These are phyloP conservation scores for Atrichornis clamosus DNA, from an alignment of 2,113 vertebrate species.

Conservation along the genomic window DNA sequence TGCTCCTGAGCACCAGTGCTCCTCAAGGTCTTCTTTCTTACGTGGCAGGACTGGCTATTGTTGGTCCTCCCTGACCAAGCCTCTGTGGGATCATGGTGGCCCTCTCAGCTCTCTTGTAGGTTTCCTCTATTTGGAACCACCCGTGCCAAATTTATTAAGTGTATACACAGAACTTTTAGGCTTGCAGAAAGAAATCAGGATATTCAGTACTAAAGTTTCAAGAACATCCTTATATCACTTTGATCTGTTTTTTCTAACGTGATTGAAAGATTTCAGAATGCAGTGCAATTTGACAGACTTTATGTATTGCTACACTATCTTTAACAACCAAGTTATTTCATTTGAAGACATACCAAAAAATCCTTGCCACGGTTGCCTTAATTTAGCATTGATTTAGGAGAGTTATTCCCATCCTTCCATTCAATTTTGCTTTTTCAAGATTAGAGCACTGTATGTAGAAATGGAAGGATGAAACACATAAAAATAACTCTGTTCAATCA, in stretches of 20 bases:
- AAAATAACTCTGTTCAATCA: neutral
- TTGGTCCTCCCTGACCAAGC: neutral
- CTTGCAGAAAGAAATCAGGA: neutral
- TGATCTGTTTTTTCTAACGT: neutral
- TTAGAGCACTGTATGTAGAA: neutral
- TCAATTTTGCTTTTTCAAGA: neutral
- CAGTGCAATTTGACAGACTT: neutral
- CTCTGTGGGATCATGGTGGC: neutral
- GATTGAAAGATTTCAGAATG: neutral
- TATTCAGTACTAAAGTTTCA: neutral
- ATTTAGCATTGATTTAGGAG: neutral
- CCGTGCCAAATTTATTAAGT: neutral
- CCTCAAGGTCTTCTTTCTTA: neutral
- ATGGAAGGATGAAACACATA: neutral
- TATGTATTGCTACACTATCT: neutral
- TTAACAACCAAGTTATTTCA: neutral
- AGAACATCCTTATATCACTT: neutral
- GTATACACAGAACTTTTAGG: neutral
- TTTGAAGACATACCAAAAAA: neutral
- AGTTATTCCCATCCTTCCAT: neutral
- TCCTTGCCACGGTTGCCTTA: neutral
- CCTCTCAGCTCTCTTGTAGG: neutral
- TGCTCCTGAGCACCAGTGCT: too few relatives aligned
- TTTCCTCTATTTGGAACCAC: neutral
- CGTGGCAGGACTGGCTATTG: rapidly evolving